Evolutionary conservation across 2,797 vertebrate species (phyloP).

Genomic region (Serranus cabrilla): DNA sequence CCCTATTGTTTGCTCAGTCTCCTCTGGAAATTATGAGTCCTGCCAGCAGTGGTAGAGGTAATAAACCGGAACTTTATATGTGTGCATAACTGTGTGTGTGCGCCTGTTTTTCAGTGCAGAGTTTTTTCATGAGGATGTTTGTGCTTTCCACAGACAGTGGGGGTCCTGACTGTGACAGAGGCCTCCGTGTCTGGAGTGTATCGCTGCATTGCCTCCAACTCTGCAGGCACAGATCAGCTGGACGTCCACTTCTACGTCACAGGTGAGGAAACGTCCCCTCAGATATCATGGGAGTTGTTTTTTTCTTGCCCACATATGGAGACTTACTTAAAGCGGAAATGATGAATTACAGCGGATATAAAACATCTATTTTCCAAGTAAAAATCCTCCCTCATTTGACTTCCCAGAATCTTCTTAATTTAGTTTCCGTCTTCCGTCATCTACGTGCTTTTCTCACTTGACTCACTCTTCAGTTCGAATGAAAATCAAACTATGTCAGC

Average conservation of each 20-base stretch:
- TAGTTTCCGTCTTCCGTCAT: neutral
- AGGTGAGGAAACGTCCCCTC: constrained; percentile 85
- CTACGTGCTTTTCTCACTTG: neutral
- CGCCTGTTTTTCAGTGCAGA: constrained; percentile 21
- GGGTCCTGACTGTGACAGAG: constrained; percentile 91
- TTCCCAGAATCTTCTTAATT: neutral
- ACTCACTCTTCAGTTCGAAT: neutral
- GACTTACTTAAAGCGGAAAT: neutral
- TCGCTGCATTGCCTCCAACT: constrained; percentile 92
- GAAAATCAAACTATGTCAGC: neutral
- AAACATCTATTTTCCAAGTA: neutral
- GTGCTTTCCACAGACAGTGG: constrained; percentile 88
- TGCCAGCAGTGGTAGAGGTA: constrained; percentile 63
- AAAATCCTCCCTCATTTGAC: neutral
- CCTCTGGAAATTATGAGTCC: constrained; percentile 61
- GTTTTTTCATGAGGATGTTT: constrained; percentile 60
- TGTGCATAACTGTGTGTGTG: constrained; percentile 10
- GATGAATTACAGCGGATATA: neutral
- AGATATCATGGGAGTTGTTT: neutral
- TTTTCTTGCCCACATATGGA: neutral
- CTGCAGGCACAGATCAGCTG: constrained; percentile 89
- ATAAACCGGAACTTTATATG: constrained; percentile 26
- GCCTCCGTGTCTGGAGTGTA: constrained; percentile 92
- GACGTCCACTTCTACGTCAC: constrained; percentile 92
- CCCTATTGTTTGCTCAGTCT: constrained; percentile 53